Conservation (phyloP, 2,888 invertebrate species). For the Tethea ocularis region DNA sequence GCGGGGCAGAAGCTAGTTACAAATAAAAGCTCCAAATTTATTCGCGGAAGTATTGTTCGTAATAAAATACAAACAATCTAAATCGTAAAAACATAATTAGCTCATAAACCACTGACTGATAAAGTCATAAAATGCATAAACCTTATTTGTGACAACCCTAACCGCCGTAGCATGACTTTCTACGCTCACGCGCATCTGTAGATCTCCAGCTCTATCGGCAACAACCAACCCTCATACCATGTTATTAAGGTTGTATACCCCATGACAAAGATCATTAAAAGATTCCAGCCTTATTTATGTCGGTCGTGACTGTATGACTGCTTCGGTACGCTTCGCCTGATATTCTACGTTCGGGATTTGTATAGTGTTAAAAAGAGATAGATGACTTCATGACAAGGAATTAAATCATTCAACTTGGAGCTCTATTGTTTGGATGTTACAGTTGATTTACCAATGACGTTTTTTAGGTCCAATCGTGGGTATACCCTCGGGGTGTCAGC, state of each 20-base stretch:
- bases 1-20: no score
- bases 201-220: constrained; percentile 26
- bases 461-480: constrained; percentile 43
- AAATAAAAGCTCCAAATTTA: no score
- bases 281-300: constrained; percentile 75
- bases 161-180: constrained; percentile 44
- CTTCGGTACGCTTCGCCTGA: constrained; percentile 47
- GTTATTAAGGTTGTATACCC: constrained; percentile 37
- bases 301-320: constrained; percentile 71
- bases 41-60: background rate
- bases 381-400: constrained; percentile 32
- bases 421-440: constrained; percentile 17
- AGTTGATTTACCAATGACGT: constrained; percentile 29
- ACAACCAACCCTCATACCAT: constrained; percentile 36
- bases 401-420: constrained; percentile 17
- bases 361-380: constrained; percentile 70
- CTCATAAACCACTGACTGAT: background rate
- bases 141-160: constrained; percentile 12
- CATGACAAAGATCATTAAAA: constrained; percentile 35
- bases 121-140: constrained; percentile 5
- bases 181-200: constrained; percentile 67
- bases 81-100: constrained; percentile 2
- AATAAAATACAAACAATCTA: background rate
- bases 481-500: constrained; percentile 42
- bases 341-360: constrained; percentile 64